Percentiles rank a stretch among this genome's conserved stretches.
phyloP scores from a whole-genome alignment of 2,113 vertebrate genomes.

The Bothrops jararaca region DNA sequence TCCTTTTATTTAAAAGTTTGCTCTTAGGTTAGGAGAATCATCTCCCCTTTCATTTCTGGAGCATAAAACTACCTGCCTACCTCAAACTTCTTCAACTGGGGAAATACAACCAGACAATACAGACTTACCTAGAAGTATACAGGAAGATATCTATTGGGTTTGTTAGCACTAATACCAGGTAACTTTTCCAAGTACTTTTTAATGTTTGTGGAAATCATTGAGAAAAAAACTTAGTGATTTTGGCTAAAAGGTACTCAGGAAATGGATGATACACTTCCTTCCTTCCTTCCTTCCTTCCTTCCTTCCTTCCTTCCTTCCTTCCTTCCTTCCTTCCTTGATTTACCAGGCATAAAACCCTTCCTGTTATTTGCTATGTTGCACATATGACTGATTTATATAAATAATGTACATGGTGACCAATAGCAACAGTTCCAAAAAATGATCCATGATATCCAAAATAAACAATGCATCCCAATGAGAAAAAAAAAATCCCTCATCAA shows the following conservation, averaged over 20 bases:
- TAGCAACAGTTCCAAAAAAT: not conserved
- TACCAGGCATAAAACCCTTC: not conserved
- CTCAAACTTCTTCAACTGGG: not conserved
- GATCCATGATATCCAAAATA: not conserved
- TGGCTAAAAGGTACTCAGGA: not conserved
- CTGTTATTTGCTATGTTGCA: not conserved
- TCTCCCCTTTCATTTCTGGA: not conserved
- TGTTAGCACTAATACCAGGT: not conserved
- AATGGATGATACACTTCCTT: not conserved
- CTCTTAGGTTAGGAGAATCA: not conserved
- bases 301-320: not conserved
- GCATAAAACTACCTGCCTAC: not conserved
- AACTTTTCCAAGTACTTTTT: not conserved
- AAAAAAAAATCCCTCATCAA: not conserved
- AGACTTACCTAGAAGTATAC: not conserved
- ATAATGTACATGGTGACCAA: not conserved
- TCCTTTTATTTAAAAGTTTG: not conserved
- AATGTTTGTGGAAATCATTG: not conserved
- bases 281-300: not conserved
- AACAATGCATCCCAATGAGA: not conserved
- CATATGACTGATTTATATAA: not conserved
- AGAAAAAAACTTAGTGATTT: not conserved
- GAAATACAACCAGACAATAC: not conserved
- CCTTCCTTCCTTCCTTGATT: not conserved
- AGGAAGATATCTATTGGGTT: not conserved